A percentile compares a stretch with the other conserved stretches of the same genome.
Conservation (phyloP, 2,113 vertebrate genomes). For the Carassius auratus region DNA sequence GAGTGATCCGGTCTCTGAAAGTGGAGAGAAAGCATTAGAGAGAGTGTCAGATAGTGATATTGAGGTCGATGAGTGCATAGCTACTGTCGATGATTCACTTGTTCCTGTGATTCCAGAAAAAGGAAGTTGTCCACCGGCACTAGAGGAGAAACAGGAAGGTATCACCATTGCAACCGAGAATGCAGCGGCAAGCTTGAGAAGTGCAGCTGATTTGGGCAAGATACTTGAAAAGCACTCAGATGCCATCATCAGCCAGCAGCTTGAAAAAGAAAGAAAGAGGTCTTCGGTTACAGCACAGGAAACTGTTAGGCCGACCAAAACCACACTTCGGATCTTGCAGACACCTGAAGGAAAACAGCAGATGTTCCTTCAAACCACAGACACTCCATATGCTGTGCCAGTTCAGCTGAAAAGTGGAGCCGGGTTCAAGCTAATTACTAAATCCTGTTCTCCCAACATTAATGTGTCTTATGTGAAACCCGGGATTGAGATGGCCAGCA, state of each 20-base stretch:
- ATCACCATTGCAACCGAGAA: conserved; percentile 62
- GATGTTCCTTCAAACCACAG: conserved; percentile 69
- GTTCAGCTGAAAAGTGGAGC: conserved; percentile 66
- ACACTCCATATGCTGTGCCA: conserved; percentile 69
- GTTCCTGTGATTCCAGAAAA: conserved; percentile 52
- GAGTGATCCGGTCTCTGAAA: neutral
- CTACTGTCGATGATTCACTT: conserved; percentile 60
- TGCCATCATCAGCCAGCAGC: conserved; percentile 82
- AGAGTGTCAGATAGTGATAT: conserved; percentile 58
- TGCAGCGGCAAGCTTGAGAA: conserved; percentile 54
- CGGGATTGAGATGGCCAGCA: conserved; percentile 63
- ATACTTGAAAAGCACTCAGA: conserved; percentile 85
- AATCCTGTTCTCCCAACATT: conserved; percentile 72
- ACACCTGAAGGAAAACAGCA: conserved; percentile 80
- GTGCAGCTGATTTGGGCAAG: conserved; percentile 62
- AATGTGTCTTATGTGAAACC: conserved; percentile 76
- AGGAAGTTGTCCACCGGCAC: conserved; percentile 62
- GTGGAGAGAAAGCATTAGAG: conserved; percentile 37
- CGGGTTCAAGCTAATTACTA: conserved; percentile 78
- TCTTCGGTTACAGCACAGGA: conserved; percentile 54
- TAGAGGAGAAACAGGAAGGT: conserved; percentile 65
- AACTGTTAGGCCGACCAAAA: conserved; percentile 66
- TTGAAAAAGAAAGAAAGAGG: conserved; percentile 78
- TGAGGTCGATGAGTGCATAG: conserved; percentile 65
- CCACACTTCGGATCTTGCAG: conserved; percentile 72